Conservation (phyloP, 2,888 invertebrate genomes). For the Nycteola revayana region DNA sequence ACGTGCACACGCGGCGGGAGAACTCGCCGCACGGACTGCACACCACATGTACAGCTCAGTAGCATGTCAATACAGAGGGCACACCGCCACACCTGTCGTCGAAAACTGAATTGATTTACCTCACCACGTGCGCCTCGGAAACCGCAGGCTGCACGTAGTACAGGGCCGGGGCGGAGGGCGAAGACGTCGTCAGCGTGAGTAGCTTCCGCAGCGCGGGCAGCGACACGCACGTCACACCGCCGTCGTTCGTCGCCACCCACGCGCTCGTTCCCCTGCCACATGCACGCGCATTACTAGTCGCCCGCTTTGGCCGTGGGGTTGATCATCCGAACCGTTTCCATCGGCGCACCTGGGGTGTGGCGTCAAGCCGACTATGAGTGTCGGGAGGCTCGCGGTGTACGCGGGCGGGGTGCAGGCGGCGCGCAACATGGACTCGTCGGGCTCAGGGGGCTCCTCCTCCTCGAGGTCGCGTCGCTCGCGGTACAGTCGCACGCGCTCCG, state of each 20-base stretch:
- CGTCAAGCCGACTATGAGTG: conserved; percentile 43
- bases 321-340: neutral
- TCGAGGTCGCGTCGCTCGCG: conserved; percentile 24
- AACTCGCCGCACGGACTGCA: conserved; percentile 27
- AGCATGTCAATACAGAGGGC: no score
- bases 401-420: conserved; percentile 43
- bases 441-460: conserved; percentile 25
- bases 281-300: neutral
- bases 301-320: neutral
- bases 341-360: conserved; percentile 36
- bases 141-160: conserved; percentile 47
- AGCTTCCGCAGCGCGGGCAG: conserved; percentile 45
- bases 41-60: neutral
- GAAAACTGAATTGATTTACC: conserved; percentile 29
- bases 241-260: conserved; percentile 48
- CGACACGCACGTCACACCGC: conserved; percentile 43
- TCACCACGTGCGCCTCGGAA: conserved; percentile 36
- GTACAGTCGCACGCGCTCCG: conserved; percentile 23
- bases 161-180: conserved; percentile 13
- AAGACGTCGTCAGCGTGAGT: conserved; percentile 27
- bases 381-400: conserved; percentile 21
- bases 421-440: conserved; percentile 42
- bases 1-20: conserved; percentile 12
- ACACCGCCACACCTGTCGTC: neutral
- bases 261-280: conserved; percentile 46